Percentiles rank a stretch among this genome's conserved stretches.
These are phyloP conservation scores for Hypomecis punctinalis DNA, from an alignment of 2,888 invertebrate species.

Conservation along the genomic window DNA sequence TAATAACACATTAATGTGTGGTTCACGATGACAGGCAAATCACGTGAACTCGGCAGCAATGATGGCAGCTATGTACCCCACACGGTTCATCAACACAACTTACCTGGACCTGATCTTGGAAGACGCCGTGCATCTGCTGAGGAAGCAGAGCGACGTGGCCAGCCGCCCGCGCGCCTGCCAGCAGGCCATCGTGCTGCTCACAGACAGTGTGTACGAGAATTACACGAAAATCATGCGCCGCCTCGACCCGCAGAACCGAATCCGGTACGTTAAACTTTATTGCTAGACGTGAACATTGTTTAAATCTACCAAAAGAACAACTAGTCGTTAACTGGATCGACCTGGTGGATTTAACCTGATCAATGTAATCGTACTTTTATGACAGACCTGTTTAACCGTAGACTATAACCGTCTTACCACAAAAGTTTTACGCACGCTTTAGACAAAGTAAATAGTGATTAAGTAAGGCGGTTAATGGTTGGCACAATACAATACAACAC, in stretches of 20 bases:
- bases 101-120: constrained; percentile 61
- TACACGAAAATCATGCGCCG: constrained; percentile 60
- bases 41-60: constrained; percentile 79
- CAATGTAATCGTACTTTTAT: too few relatives aligned
- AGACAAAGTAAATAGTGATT: too few relatives aligned
- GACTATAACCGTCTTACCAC: too few relatives aligned
- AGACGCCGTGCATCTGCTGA: constrained; percentile 62
- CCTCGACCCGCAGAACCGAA: constrained; percentile 67
- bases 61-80: constrained; percentile 65
- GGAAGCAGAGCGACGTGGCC: constrained; percentile 49
- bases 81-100: constrained; percentile 62
- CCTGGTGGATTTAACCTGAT: too few relatives aligned
- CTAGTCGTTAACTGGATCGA: too few relatives aligned
- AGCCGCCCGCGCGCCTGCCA: constrained; percentile 69
- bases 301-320: too few relatives aligned
- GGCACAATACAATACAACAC: too few relatives aligned
- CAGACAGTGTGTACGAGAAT: constrained; percentile 71
- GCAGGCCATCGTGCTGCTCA: constrained; percentile 75
- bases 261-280: constrained; percentile 57
- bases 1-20: too few relatives aligned
- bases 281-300: neutral
- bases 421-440: too few relatives aligned
- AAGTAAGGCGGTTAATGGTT: too few relatives aligned
- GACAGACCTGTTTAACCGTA: too few relatives aligned
- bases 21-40: constrained; percentile 63